Conservation (phyloP, 2,113 vertebrate genomes). For the Epinephelus cyanopodus region DNA sequence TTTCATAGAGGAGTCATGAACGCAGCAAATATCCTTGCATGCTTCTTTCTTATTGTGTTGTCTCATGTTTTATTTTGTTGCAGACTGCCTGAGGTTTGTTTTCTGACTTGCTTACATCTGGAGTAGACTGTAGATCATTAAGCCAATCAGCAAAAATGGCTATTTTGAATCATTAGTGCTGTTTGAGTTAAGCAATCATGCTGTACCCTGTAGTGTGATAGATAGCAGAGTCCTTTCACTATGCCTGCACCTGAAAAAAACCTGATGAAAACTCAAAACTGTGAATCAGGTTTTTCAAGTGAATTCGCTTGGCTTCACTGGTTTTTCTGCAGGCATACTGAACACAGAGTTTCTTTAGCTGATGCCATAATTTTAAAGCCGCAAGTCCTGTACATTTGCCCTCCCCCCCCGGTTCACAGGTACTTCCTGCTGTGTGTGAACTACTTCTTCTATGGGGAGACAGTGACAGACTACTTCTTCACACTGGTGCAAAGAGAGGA, state of each 20-base stretch:
- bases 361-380: not conserved
- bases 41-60: slow-evolving; percentile 36
- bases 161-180: not conserved
- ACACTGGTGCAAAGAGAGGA: slow-evolving; percentile 97
- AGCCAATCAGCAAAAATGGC: slow-evolving; percentile 28
- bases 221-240: slow-evolving; percentile 30
- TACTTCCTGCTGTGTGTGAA: slow-evolving; percentile 98
- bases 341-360: slow-evolving; percentile 31
- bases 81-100: slow-evolving; percentile 79
- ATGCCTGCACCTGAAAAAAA: slow-evolving; percentile 28
- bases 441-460: slow-evolving; percentile 99
- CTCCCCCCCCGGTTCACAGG: slow-evolving; percentile 79
- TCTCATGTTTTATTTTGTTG: slow-evolving; percentile 64
- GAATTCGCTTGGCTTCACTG: not conserved
- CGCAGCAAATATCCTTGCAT: not conserved
- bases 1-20: not conserved
- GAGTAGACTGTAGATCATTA: slow-evolving; percentile 35
- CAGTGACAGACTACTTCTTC: slow-evolving; percentile 98
- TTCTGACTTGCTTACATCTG: slow-evolving; percentile 10
- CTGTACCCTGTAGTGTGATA: slow-evolving; percentile 18
- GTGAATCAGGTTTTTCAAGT: not conserved
- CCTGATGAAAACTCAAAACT: too few relatives aligned
- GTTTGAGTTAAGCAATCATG: slow-evolving; percentile 46
- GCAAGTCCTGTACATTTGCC: not conserved
- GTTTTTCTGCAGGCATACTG: slow-evolving; percentile 50